Evolutionary conservation across 2,113 vertebrate species (phyloP).

Genomic region (Hystrix cristata): DNA sequence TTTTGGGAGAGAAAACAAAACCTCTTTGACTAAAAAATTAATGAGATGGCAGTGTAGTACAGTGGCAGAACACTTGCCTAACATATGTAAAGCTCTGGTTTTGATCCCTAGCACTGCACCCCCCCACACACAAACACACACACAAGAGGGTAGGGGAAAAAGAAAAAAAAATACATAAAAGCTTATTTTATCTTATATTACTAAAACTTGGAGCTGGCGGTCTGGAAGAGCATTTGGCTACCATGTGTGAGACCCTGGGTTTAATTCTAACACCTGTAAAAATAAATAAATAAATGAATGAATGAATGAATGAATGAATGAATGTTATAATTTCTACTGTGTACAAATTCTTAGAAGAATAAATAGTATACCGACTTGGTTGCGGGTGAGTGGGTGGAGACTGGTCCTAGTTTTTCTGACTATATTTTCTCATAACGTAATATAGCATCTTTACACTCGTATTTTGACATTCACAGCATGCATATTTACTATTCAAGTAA

Average conservation of each 20-base stretch:
- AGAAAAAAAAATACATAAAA: conserved; percentile 1
- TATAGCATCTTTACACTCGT: conserved; percentile 26
- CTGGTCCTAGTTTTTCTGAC: background rate
- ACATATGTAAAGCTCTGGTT: background rate
- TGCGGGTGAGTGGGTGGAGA: background rate
- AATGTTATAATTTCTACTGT: background rate
- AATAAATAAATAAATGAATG: no score
- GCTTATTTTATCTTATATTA: background rate
- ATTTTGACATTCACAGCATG: background rate
- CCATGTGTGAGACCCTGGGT: background rate
- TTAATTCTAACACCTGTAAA: background rate
- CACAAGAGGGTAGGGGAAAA: background rate
- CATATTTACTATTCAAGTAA: background rate
- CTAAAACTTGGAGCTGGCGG: background rate
- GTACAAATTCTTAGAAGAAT: background rate
- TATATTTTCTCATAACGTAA: background rate
- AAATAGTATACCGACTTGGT: background rate
- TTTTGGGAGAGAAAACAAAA: background rate
- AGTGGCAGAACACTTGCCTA: background rate
- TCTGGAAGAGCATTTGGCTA: background rate
- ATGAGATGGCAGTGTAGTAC: background rate
- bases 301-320: no score
- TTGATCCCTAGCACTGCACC: background rate
- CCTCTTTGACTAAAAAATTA: background rate
- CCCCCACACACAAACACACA: background rate